These are phyloP conservation scores for Mechanitis mazaeus DNA, from an alignment of 2,888 invertebrate species.

Conservation along the genomic window DNA sequence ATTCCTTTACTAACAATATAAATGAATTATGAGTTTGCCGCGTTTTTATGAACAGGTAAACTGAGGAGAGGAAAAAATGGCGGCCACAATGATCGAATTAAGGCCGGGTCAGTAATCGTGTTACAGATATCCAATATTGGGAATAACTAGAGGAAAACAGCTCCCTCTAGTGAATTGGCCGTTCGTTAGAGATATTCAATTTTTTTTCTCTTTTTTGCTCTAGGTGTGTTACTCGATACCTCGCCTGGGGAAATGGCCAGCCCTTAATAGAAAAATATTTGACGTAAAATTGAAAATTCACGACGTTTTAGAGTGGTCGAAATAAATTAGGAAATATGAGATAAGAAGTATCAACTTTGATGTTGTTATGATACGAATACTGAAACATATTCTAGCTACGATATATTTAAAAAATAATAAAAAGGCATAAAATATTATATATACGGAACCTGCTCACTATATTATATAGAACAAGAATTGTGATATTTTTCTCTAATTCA, in stretches of 20 bases:
- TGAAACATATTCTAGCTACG: not conserved
- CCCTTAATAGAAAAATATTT: conserved; percentile 69
- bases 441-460: not conserved
- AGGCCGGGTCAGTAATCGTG: conserved; percentile 73
- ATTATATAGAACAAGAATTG: not conserved
- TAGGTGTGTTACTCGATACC: conserved; percentile 65
- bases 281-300: conserved; percentile 58
- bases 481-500: conserved; percentile 8
- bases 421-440: too few relatives aligned
- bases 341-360: not conserved
- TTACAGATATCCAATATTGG: conserved; percentile 72
- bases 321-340: conserved; percentile 21
- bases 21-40: conserved; percentile 32
- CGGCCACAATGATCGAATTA: conserved; percentile 69
- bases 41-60: conserved; percentile 44
- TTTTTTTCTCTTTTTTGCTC: conserved; percentile 52
- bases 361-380: not conserved
- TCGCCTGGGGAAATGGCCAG: conserved; percentile 60
- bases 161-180: conserved; percentile 66
- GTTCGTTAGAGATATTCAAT: conserved; percentile 73
- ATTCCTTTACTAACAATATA: conserved; percentile 15
- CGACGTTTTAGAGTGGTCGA: conserved; percentile 26
- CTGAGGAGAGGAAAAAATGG: conserved; percentile 52
- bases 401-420: not conserved
- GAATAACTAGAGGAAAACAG: conserved; percentile 66